phyloP scores from a whole-genome alignment of 2,888 invertebrate species.

The Tinea pellionella region DNA sequence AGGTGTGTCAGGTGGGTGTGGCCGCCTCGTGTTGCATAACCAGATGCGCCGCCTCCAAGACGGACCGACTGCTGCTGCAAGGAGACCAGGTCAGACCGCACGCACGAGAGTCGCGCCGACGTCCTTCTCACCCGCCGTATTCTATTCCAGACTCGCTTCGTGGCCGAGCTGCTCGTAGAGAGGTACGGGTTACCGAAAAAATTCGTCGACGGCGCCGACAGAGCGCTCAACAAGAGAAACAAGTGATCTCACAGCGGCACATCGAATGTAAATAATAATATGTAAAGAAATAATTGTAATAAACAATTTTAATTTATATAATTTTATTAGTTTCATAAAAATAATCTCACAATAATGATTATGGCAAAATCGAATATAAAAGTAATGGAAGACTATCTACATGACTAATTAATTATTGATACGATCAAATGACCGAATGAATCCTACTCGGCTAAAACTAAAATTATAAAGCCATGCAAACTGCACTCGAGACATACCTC shows the following conservation, averaged over 20 bases:
- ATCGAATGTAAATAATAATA: constrained; percentile 16
- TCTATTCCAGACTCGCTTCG: constrained; percentile 48
- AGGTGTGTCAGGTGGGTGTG: constrained; percentile 84
- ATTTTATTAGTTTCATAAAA: background rate
- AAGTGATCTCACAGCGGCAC: constrained; percentile 27
- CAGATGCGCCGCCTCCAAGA: constrained; percentile 76
- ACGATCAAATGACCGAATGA: too few relatives aligned
- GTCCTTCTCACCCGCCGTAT: background rate
- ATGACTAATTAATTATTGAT: too few relatives aligned
- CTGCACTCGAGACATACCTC: too few relatives aligned
- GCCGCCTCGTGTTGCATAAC: constrained; percentile 89
- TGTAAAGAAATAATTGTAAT: constrained; percentile 17
- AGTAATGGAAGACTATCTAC: constrained; percentile 4
- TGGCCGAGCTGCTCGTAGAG: constrained; percentile 70
- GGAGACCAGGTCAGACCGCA: constrained; percentile 88
- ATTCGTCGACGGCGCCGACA: constrained; percentile 80
- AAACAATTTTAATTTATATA: constrained; percentile 13
- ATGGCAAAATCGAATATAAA: background rate
- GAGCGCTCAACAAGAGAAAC: constrained; percentile 77
- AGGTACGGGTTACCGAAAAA: constrained; percentile 82
- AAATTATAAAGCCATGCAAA: too few relatives aligned
- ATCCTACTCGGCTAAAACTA: too few relatives aligned
- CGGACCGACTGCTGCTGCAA: constrained; percentile 85
- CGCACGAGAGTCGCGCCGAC: too few relatives aligned
- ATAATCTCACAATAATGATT: background rate